Evolutionary conservation across 2,888 invertebrate genomes (phyloP), one percentile per base, ranked within the genome.

Genomic region (Julus scandinavius): DNA sequence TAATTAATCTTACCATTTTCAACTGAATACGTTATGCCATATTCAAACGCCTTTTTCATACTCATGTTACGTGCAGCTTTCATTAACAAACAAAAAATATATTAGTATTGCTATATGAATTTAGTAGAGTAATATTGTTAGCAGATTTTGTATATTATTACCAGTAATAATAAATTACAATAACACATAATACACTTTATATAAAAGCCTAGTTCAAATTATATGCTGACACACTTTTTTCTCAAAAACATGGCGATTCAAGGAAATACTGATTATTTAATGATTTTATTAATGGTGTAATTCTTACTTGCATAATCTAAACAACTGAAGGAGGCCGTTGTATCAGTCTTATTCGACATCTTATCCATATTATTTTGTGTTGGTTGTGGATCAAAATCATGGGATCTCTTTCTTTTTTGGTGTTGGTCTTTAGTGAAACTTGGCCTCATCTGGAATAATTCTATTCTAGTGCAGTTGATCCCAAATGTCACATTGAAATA

Each of bases 1-100:
- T 5, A 72, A 72, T 20, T 29, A 80, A 80, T 38, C 80, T 80
- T 80, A 80, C 80, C 80, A 80, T 38, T 38, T 29, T 80, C 80
- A 1, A 80, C 11, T 13, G 38, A 38, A 38, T 13, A 38, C 7
- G 11, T 80, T 4, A 2, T 1, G 13, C 2, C 80, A 38, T 80
- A 38, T 11, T 13, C 80, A 11, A 38, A 80, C 29, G 1, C 38
- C 72, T 20, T 29, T 9, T 80, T 80, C 80, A 2, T 15, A 3
- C 1, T 80, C 80, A 38, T 13, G 4, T 80, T 7, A 38, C 38
- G 3, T 29, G 29, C 13, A 80, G 38, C 80, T 80, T 38, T 80
- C 13, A 38, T 13, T 72, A 9, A 20, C 2, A 38, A 80, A 80
- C n/a, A 80, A 38, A 72, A 29, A 72, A 38, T 38, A 15, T 72